Evolutionary conservation across 2,888 invertebrate genomes (phyloP).

Genomic region (Neoaliturus tenellus): DNA sequence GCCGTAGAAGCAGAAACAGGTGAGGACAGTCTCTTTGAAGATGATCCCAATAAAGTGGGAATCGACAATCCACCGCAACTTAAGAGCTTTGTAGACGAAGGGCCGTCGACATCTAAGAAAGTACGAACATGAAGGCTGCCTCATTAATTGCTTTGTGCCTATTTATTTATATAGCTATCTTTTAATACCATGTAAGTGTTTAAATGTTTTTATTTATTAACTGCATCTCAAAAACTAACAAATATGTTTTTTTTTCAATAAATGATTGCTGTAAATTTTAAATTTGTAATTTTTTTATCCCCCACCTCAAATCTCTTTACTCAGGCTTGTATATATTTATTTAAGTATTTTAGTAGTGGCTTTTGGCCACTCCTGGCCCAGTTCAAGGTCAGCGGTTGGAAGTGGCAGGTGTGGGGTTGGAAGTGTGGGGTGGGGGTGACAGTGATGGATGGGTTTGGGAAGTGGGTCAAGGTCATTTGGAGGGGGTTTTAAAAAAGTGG

Average conservation of each 20-base stretch:
- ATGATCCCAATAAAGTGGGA: neutral
- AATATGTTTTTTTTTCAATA: neutral
- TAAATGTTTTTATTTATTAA: neutral
- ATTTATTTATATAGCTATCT: neutral
- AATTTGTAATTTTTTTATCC: neutral
- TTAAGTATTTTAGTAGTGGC: too few species aligned
- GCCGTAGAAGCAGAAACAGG: neutral
- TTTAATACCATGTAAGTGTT: neutral
- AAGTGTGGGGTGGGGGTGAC: too few species aligned
- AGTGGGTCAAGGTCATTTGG: too few species aligned
- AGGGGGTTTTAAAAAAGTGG: too few species aligned
- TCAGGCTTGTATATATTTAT: neutral
- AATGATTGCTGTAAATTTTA: neutral
- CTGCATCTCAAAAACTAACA: neutral
- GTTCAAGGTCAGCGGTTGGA: too few species aligned
- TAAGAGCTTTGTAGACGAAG: neutral
- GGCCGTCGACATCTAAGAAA: slow-evolving; percentile 10
- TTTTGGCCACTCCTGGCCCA: too few species aligned
- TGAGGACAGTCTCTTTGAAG: neutral
- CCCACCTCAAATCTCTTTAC: neutral
- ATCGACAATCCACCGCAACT: neutral
- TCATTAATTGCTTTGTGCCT: neutral
- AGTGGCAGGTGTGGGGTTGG: too few species aligned
- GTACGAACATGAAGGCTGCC: neutral
- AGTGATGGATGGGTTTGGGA: too few species aligned